Evolutionary conservation across 2,888 invertebrate species (phyloP).

Genomic region (Polymixis lichenea): DNA sequence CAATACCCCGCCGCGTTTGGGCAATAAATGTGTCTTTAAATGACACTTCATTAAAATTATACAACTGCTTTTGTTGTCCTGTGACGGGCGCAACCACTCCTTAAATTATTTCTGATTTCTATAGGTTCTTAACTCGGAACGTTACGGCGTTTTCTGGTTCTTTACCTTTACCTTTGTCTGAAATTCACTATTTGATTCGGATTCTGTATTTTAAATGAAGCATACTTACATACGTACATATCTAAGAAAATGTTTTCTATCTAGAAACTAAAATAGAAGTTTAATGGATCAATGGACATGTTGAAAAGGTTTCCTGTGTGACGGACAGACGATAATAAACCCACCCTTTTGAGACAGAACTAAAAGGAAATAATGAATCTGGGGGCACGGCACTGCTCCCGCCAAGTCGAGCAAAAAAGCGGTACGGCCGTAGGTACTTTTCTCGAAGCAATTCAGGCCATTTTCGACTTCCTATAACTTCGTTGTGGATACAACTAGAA

Average conservation of each 20-base stretch:
- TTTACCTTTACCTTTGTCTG: neutral
- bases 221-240: too few relatives aligned
- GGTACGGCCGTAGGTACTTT: too few relatives aligned
- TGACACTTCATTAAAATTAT: conserved; percentile 83
- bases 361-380: too few relatives aligned
- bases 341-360: neutral
- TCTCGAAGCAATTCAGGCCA: too few relatives aligned
- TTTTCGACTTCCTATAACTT: too few relatives aligned
- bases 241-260: too few relatives aligned
- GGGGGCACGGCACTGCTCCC: too few relatives aligned
- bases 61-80: conserved; percentile 73
- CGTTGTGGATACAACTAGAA: too few relatives aligned
- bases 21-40: conserved; percentile 61
- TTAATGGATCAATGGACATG: neutral
- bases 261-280: neutral
- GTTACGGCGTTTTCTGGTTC: neutral
- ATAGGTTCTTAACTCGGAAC: conserved; percentile 28
- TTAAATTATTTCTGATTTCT: conserved; percentile 70
- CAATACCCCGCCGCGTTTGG: conserved; percentile 69
- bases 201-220: neutral
- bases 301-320: neutral
- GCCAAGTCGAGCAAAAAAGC: too few relatives aligned
- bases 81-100: conserved; percentile 75
- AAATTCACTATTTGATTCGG: neutral
- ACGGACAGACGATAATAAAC: neutral